A percentile compares a stretch with the other conserved stretches of the same genome.
phyloP scores from a whole-genome alignment of 2,113 vertebrate genomes.

The Gopherus evgoodei region DNA sequence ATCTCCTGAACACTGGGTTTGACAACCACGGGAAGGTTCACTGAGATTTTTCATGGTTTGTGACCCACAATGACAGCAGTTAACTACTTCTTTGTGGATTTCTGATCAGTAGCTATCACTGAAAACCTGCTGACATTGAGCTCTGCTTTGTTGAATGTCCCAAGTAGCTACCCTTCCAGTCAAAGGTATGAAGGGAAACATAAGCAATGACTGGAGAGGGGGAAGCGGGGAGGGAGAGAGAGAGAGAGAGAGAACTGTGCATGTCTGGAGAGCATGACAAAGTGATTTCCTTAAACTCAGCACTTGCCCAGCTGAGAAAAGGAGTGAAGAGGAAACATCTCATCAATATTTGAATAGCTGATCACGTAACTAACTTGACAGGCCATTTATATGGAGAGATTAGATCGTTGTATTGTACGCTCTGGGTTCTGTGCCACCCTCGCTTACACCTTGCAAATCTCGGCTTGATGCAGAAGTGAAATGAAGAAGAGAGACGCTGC shows the following conservation, averaged over 20 bases:
- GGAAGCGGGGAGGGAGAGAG: neutral
- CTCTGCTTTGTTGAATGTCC: constrained; percentile 58
- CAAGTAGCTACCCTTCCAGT: constrained; percentile 9
- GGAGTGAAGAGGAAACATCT: neutral
- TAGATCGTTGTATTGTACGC: neutral
- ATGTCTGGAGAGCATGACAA: constrained; percentile 3
- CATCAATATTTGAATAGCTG: constrained; percentile 45
- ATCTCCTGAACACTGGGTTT: constrained; percentile 10
- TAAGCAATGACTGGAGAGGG: constrained; percentile 36
- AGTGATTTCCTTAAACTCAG: constrained; percentile 56
- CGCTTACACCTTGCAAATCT: neutral
- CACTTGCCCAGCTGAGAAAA: neutral
- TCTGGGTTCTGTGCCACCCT: neutral
- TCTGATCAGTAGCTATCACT: constrained; percentile 38
- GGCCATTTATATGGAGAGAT: constrained; percentile 25
- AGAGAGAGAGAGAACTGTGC: neutral
- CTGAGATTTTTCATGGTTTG: constrained; percentile 28
- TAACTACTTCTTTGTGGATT: constrained; percentile 17
- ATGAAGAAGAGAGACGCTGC: accelerated
- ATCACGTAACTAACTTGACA: constrained; percentile 43
- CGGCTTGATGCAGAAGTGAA: accelerated
- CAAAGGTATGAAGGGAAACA: constrained; percentile 39
- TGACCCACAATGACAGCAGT: constrained; percentile 48
- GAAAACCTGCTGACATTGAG: constrained; percentile 38
- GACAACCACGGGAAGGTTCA: constrained; percentile 15